phyloP scores from a whole-genome alignment of 2,113 vertebrate genomes.

The Anarhynchus alexandrinus region DNA sequence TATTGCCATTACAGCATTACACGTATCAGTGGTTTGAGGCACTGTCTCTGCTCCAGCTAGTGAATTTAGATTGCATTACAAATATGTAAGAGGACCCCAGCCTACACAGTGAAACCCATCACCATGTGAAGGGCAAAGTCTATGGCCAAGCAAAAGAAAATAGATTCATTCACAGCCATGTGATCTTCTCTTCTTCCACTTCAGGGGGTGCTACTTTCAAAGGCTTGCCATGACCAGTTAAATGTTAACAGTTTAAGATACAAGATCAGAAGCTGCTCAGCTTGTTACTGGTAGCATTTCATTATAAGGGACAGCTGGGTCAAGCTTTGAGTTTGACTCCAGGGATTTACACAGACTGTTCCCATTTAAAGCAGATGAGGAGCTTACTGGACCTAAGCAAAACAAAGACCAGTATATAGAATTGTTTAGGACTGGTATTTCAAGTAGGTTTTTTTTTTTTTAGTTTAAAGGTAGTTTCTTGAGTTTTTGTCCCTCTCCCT shows the following conservation, averaged over 20 bases:
- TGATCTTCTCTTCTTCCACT: not conserved
- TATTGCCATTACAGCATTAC: not conserved
- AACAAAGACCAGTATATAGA: not conserved
- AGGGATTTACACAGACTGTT: not conserved
- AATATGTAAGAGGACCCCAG: not conserved
- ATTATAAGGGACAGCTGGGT: slow-evolving; percentile 6
- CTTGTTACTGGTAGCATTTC: slow-evolving; percentile 1
- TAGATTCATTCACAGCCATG: not conserved
- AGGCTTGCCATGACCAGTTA: not conserved
- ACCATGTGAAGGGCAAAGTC: not conserved
- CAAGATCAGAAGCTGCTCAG: slow-evolving; percentile 14
- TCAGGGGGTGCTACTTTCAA: not conserved
- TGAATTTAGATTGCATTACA: not conserved
- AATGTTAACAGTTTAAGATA: not conserved
- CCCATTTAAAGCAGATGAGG: not conserved
- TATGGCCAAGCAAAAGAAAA: not conserved
- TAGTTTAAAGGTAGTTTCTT: not conserved
- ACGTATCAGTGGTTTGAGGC: not conserved
- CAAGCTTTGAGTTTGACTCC: not conserved
- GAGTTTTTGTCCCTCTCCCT: not conserved
- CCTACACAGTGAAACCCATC: not conserved
- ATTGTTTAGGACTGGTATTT: not conserved
- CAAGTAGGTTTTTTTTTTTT: not conserved
- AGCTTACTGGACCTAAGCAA: not conserved
- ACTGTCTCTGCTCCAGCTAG: not conserved